Conservation (phyloP, 2,797 vertebrate species). For the Perodicticus potto region DNA sequence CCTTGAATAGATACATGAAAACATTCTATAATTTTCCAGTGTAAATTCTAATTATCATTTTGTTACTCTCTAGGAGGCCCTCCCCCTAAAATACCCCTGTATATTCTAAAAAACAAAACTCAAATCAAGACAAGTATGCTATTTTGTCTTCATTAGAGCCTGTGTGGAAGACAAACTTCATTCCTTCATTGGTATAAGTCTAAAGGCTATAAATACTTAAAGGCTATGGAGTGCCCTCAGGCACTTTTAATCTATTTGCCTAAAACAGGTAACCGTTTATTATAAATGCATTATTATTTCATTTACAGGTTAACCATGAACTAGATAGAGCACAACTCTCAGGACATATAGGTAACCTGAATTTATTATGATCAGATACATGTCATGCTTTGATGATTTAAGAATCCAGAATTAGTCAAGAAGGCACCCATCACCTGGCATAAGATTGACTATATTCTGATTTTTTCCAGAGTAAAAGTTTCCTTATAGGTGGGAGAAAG, state of each 20-base stretch:
- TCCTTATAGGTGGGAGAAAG: background rate
- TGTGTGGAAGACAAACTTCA: background rate
- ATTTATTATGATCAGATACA: background rate
- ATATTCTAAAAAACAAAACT: background rate
- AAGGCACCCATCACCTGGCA: background rate
- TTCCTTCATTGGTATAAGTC: background rate
- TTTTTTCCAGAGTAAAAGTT: background rate
- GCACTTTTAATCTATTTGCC: constrained; percentile 26
- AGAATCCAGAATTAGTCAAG: background rate
- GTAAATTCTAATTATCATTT: constrained; percentile 8
- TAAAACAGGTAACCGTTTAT: background rate
- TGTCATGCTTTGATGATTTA: background rate
- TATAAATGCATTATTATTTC: background rate
- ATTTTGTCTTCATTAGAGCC: background rate
- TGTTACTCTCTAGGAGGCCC: background rate
- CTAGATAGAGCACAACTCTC: background rate
- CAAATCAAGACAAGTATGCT: background rate
- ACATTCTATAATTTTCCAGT: background rate
- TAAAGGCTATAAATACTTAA: background rate
- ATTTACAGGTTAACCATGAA: background rate
- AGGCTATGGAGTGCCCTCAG: background rate
- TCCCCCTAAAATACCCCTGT: background rate
- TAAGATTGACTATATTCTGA: background rate
- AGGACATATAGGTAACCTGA: background rate
- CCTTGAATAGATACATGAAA: background rate